Evolutionary conservation across 2,888 invertebrate species (phyloP).

Genomic region (Pimpla rufipes): DNA sequence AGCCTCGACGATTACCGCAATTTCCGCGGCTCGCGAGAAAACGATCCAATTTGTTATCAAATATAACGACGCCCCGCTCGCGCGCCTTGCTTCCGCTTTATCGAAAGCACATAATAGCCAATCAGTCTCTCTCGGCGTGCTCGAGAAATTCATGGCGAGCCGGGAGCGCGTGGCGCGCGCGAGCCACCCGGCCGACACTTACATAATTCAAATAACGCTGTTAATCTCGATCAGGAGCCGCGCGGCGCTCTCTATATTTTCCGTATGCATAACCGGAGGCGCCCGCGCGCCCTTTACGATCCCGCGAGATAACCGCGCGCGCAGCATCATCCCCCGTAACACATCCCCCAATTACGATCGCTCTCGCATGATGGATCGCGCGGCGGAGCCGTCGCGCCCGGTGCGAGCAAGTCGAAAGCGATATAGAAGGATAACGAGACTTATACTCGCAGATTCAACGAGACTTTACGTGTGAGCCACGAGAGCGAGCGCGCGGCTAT

Average conservation of each 20-base stretch:
- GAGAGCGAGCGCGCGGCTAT: constrained; percentile 12
- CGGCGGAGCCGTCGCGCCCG: not conserved
- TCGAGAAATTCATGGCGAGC: not conserved
- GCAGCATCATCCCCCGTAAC: constrained; percentile 32
- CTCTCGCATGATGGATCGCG: constrained; percentile 22
- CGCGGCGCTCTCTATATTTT: constrained; percentile 16
- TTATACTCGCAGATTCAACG: constrained; percentile 30
- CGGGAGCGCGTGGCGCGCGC: too few species aligned
- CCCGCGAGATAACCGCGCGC: constrained; percentile 32
- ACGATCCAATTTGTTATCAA: not conserved
- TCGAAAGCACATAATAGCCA: constrained; percentile 13
- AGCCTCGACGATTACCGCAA: not conserved
- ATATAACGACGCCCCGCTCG: not conserved
- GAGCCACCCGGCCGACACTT: not conserved
- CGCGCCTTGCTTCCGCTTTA: too few species aligned
- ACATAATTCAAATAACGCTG: constrained; percentile 27
- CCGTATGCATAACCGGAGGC: not conserved
- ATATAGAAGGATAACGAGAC: constrained; percentile 47
- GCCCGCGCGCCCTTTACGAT: constrained; percentile 31
- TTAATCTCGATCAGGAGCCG: constrained; percentile 43
- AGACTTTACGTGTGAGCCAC: constrained; percentile 20
- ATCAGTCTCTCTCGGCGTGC: not conserved
- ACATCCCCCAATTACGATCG: not conserved
- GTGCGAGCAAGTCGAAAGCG: constrained; percentile 26
- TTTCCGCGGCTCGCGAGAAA: not conserved